Evolutionary conservation across 2,888 invertebrate species (phyloP).

Genomic region (Erynnis tages): DNA sequence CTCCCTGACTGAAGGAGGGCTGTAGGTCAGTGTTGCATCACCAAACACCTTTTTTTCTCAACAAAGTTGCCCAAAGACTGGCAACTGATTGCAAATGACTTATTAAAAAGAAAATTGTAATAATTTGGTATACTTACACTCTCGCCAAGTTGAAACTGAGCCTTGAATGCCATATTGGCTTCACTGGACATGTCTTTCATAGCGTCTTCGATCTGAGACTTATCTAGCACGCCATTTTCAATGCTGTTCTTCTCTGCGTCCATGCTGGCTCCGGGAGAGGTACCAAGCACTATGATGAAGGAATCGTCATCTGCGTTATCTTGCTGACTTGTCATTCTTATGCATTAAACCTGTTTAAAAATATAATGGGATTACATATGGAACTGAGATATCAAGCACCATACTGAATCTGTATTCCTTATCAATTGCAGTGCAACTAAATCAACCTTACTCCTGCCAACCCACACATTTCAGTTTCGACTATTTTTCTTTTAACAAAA

Average conservation of each 20-base stretch:
- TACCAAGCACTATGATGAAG: slow-evolving; percentile 66
- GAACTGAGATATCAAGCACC: too few relatives aligned
- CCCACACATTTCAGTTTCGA: too few relatives aligned
- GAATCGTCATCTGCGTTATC: slow-evolving; percentile 69
- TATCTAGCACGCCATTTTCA: slow-evolving; percentile 44
- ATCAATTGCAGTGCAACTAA: too few relatives aligned
- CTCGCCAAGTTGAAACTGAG: slow-evolving; percentile 65
- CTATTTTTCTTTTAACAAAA: too few relatives aligned
- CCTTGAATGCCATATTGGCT: slow-evolving; percentile 66
- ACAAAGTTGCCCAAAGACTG: too few relatives aligned
- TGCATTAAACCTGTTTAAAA: slow-evolving; percentile 24
- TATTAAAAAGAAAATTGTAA: too few relatives aligned
- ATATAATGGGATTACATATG: slow-evolving; percentile 1
- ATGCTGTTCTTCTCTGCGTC: slow-evolving; percentile 55
- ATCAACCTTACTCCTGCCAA: too few relatives aligned
- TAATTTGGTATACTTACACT: slow-evolving; percentile 67
- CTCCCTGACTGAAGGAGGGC: too few relatives aligned
- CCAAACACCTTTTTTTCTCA: too few relatives aligned
- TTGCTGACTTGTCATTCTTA: slow-evolving; percentile 41
- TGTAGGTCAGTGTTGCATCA: too few relatives aligned
- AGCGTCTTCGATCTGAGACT: slow-evolving; percentile 61
- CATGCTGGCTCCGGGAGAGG: slow-evolving; percentile 66
- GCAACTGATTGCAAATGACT: too few relatives aligned
- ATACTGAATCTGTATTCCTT: too few relatives aligned
- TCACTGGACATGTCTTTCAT: slow-evolving; percentile 63